Evolutionary conservation across 2,888 invertebrate genomes (phyloP).

Genomic region (Temnothorax rugatulus): DNA sequence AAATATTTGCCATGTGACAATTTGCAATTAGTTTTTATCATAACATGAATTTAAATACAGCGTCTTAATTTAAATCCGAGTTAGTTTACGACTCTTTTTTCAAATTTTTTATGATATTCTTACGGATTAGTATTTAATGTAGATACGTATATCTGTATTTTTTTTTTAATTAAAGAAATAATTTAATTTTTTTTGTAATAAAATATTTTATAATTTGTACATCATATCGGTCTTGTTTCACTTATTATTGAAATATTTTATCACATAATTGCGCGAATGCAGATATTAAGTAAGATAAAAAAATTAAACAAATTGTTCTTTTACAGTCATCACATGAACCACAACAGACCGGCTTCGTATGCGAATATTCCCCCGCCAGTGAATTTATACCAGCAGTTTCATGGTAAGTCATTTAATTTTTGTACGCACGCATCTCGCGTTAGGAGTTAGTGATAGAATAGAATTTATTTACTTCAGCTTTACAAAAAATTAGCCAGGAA

Average conservation of each 20-base stretch:
- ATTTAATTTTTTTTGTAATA: not conserved
- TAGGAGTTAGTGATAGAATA: not conserved
- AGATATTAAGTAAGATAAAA: not conserved
- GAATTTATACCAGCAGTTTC: conserved; percentile 64
- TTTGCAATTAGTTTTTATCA: not conserved
- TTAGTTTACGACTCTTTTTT: not conserved
- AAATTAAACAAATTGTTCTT: conserved; percentile 30
- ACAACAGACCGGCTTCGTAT: conserved; percentile 78
- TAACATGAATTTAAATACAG: not conserved
- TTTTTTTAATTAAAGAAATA: not conserved
- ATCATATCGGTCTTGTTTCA: too few species aligned
- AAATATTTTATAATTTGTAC: not conserved
- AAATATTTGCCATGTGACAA: not conserved
- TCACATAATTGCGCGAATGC: not conserved
- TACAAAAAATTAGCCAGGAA: too few species aligned
- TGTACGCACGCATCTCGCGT: not conserved
- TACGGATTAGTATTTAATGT: not conserved
- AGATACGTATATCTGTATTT: not conserved
- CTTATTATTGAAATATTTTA: not conserved
- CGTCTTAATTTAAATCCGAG: not conserved
- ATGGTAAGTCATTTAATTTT: conserved; percentile 76
- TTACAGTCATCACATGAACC: conserved; percentile 81
- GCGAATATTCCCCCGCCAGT: conserved; percentile 81
- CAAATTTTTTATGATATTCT: not conserved
- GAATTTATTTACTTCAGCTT: too few species aligned